Base-by-base conservation (phyloP, 2,797 vertebrate species). In the Peromyscus melanophrys region DNA sequence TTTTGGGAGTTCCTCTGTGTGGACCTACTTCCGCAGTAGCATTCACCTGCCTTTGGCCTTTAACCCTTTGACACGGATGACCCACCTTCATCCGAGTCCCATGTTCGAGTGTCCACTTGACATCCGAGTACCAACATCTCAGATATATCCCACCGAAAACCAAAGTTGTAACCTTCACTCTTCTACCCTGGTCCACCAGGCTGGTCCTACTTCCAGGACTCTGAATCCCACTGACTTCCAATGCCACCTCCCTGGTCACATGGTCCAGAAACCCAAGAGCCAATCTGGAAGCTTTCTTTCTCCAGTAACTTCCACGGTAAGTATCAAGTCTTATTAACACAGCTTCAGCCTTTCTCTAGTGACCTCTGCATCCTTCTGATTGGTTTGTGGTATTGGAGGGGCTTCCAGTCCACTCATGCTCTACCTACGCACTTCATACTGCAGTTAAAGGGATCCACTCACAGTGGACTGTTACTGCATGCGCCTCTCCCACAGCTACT, bases 311-410 rank as follows among this genome's bases (percentile, higher is more conserved):
- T 65, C 16, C 52, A 29, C 11, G 9, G 34, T n/a, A 43, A 83
- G 31, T 29, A 8, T 16, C 10, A 21, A 81, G 17, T 52, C 17
- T 43, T 59, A 3, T 27, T 7, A 5, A 19, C 29, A 40, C 69
- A 37, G 14, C 29, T 31, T 75, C 23, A 0, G 0, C 25, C 4
- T 25, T 80, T 78, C 17, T 57, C 34, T 13, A 0, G 0, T 2
- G 61, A 77, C 13, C 6, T 21, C 52, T 2, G 21, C 4, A 23
- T 73, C 46, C 69, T 6, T 8, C 10, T 57, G 57, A 80, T 13
- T 73, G 63, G 34, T 37, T 2, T 46, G 29, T 43, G 29, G 2
- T 46, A 31, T 19, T n/a, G 6, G 2, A 34, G 12, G 16, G 43
- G 40, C 2, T 21, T 65, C 40, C 9, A 65, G 40, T 4, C 34